These are phyloP conservation scores for Eupristina koningsbergeri DNA, from an alignment of 1,140 invertebrate species.

Conservation along the genomic window DNA sequence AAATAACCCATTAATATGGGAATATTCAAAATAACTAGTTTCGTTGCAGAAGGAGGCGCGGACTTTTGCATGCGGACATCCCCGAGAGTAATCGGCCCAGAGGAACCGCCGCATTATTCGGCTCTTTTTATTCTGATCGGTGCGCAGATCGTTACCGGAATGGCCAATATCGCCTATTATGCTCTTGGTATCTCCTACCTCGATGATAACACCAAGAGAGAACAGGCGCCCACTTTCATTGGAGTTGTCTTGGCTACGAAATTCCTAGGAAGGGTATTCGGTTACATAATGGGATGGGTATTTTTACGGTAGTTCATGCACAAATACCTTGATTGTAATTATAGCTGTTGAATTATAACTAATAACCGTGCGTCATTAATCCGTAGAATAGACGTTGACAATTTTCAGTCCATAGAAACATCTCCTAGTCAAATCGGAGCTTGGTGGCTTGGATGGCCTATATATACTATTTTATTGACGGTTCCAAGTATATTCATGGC, in stretches of 20 bases:
- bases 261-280: slow-evolving; percentile 67
- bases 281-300: slow-evolving; percentile 69
- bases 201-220: slow-evolving; percentile 78
- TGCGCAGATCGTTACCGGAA: slow-evolving; percentile 76
- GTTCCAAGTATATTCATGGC: slow-evolving; percentile 65
- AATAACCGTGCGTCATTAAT: slow-evolving; percentile 37
- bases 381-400: slow-evolving; percentile 65
- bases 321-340: not conserved
- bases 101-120: slow-evolving; percentile 55
- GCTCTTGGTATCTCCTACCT: slow-evolving; percentile 79
- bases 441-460: slow-evolving; percentile 71
- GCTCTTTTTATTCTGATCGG: slow-evolving; percentile 74
- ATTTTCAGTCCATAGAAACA: slow-evolving; percentile 57
- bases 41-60: slow-evolving; percentile 65
- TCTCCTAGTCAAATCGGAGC: slow-evolving; percentile 68
- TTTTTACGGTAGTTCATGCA: slow-evolving; percentile 65
- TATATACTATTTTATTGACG: slow-evolving; percentile 61
- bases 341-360: not conserved
- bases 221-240: slow-evolving; percentile 74
- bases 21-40: slow-evolving; percentile 4
- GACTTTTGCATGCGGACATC: slow-evolving; percentile 63
- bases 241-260: slow-evolving; percentile 66
- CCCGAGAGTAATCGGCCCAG: slow-evolving; percentile 57
- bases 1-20: not conserved
- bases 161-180: slow-evolving; percentile 77